phyloP scores from a whole-genome alignment of 1,140 invertebrate genomes.

The Muscidifurax raptorellus region DNA sequence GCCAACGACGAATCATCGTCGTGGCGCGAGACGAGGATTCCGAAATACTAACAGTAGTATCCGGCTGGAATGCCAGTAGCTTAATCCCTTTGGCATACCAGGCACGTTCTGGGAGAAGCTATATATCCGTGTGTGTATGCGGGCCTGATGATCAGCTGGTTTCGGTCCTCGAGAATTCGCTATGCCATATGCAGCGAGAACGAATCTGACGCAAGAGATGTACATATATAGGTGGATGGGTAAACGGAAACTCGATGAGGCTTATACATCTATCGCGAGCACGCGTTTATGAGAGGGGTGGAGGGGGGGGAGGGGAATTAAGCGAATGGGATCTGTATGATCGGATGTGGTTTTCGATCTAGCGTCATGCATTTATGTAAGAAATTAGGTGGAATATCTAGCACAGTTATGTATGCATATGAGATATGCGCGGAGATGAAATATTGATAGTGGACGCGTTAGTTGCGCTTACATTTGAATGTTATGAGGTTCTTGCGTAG shows the following conservation, averaged over 20 bases:
- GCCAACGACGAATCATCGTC: not conserved
- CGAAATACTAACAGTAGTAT: slow-evolving; percentile 3
- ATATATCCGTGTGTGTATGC: no score
- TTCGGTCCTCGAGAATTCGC: slow-evolving; percentile 19
- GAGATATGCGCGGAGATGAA: no score
- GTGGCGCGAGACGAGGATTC: slow-evolving; percentile 1
- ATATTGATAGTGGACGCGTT: no score
- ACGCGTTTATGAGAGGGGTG: not conserved
- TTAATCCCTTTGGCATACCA: slow-evolving; percentile 15
- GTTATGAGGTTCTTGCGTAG: no score
- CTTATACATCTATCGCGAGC: not conserved
- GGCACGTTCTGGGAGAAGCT: not conserved
- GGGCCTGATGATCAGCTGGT: not conserved
- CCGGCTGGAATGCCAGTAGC: not conserved
- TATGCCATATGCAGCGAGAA: not conserved
- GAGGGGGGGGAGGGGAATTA: no score
- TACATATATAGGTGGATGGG: no score
- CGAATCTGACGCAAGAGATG: not conserved
- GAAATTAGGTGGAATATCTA: not conserved
- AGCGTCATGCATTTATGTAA: not conserved
- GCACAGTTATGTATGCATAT: no score
- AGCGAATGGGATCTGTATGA: not conserved
- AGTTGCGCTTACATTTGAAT: no score
- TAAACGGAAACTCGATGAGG: no score
- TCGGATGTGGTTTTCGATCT: not conserved